Percentiles rank a stretch among this genome's conserved stretches.
Evolutionary conservation across 2,797 vertebrate genomes (phyloP).

Genomic region (Emys orbicularis): DNA sequence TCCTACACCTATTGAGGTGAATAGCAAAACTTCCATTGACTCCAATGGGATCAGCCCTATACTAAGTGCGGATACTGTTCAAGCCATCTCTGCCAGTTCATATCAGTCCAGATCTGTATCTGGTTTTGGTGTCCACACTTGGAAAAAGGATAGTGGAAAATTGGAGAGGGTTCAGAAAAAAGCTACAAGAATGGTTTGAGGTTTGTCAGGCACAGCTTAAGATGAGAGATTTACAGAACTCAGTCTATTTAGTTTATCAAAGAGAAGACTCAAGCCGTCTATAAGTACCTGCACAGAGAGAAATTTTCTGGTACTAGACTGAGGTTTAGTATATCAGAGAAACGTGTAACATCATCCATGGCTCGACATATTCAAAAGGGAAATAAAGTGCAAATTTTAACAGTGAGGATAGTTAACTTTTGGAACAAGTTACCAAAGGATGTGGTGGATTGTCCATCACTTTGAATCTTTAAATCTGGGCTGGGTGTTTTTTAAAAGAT

Average conservation of each 20-base stretch:
- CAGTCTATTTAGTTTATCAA: background rate
- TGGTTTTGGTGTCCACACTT: background rate
- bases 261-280: background rate
- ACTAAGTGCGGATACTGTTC: background rate
- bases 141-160: background rate
- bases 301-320: background rate
- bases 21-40: background rate
- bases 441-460: background rate
- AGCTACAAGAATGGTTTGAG: background rate
- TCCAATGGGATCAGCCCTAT: background rate
- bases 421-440: background rate
- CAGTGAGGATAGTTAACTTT: background rate
- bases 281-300: background rate
- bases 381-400: background rate
- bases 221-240: background rate
- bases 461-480: background rate
- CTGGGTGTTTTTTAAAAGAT: background rate
- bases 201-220: background rate
- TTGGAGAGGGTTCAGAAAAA: background rate
- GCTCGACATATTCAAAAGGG: background rate
- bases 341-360: background rate
- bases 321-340: background rate
- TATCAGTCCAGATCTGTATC: background rate
- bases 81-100: background rate
- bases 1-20: background rate